phyloP scores from a whole-genome alignment of 2,888 invertebrate species.

The Eupithecia centaureata region DNA sequence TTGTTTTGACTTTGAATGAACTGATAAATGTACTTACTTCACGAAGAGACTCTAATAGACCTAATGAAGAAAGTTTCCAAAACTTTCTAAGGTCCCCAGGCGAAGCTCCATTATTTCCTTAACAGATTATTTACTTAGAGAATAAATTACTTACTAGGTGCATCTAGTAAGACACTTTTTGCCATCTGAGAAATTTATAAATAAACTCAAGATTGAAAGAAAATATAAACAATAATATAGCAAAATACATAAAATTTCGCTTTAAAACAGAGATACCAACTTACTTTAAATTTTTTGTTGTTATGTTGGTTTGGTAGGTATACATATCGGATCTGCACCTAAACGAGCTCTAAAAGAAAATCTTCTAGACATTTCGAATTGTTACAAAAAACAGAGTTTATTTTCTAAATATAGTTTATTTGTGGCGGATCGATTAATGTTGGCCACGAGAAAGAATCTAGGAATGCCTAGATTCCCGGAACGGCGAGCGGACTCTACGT shows the following conservation, averaged over 20 bases:
- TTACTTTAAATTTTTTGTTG: no score
- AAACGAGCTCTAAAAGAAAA: no score
- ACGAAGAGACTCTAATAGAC: conserved; percentile 8
- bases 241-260: no score
- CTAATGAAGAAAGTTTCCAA: conserved; percentile 15
- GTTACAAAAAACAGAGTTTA: no score
- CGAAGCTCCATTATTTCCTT: not conserved
- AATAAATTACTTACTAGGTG: no score
- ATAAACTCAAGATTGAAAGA: not conserved
- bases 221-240: not conserved
- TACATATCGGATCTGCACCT: no score
- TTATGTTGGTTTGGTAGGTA: no score
- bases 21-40: conserved; percentile 9
- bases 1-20: conserved; percentile 4
- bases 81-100: conserved; percentile 6
- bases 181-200: not conserved
- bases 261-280: no score
- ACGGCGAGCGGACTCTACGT: conserved; percentile 21
- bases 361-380: no score
- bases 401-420: not conserved
- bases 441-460: not conserved
- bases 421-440: not conserved
- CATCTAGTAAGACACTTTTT: no score
- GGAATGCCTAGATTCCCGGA: conserved; percentile 17
- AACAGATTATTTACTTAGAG: not conserved